These are phyloP conservation scores for Eulemur coronatus DNA, from an alignment of 2,797 vertebrate genomes.

Conservation along the genomic window DNA sequence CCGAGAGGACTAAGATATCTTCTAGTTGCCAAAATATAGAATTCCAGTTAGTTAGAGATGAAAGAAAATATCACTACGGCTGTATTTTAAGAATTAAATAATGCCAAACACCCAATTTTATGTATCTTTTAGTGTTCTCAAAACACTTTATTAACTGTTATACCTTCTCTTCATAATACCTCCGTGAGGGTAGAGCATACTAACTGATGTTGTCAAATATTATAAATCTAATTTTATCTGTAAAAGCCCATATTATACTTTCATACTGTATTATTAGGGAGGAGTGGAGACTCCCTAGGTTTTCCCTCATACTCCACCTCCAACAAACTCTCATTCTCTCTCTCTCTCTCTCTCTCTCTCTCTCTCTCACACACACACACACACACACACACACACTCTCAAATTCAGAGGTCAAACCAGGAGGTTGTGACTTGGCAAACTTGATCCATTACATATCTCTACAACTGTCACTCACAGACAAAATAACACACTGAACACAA, in stretches of 20 bases:
- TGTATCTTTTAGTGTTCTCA: neutral
- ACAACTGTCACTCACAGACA: conserved; percentile 28
- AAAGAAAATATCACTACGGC: neutral
- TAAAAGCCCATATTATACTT: neutral
- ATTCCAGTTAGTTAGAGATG: neutral
- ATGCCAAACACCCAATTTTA: neutral
- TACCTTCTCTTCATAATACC: neutral
- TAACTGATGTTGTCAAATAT: neutral
- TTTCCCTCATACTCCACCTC: neutral
- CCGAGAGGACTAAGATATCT: neutral
- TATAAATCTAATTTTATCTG: conserved; percentile 22
- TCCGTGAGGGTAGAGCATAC: neutral
- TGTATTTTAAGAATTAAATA: conserved; percentile 28
- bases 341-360: neutral
- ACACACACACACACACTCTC: neutral
- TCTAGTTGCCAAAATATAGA: neutral
- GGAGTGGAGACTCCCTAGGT: neutral
- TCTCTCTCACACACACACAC: no score
- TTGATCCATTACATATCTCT: neutral
- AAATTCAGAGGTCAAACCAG: conserved; percentile 27
- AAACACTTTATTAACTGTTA: conserved; percentile 1
- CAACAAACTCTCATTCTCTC: neutral
- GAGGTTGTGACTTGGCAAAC: neutral
- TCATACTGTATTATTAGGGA: neutral
- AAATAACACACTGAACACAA: neutral